phyloP scores from a whole-genome alignment of 2,888 invertebrate genomes.

The Herminia tarsipennalis region DNA sequence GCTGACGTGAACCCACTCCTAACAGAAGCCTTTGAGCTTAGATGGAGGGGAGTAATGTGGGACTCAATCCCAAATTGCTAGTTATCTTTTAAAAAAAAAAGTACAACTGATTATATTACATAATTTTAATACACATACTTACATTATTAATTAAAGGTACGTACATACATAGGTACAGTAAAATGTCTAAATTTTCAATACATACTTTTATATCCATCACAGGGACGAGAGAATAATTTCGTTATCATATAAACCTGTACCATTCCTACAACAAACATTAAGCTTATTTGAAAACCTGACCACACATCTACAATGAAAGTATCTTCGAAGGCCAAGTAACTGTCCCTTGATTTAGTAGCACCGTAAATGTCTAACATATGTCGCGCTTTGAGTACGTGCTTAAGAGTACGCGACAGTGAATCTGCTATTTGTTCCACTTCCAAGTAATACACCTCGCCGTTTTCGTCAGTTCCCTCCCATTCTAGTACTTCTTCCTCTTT shows the following conservation, averaged over 20 bases:
- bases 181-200: too few relatives aligned
- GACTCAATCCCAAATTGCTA: too few relatives aligned
- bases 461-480: slow-evolving; percentile 61
- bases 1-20: too few relatives aligned
- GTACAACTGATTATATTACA: too few relatives aligned
- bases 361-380: slow-evolving; percentile 88
- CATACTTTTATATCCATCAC: slow-evolving; percentile 19
- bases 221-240: slow-evolving; percentile 67
- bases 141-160: too few relatives aligned
- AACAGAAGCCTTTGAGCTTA: too few relatives aligned
- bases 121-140: too few relatives aligned
- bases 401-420: slow-evolving; percentile 87
- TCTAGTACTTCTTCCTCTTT: slow-evolving; percentile 67
- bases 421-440: slow-evolving; percentile 86
- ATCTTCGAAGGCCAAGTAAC: slow-evolving; percentile 92
- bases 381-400: slow-evolving; percentile 86
- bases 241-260: slow-evolving; percentile 93
- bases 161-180: too few relatives aligned
- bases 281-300: slow-evolving; percentile 89
- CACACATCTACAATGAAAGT: slow-evolving; percentile 92
- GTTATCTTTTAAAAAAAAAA: too few relatives aligned
- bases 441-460: slow-evolving; percentile 62
- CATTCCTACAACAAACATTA: slow-evolving; percentile 90
- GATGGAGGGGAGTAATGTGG: too few relatives aligned
- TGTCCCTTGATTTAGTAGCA: slow-evolving; percentile 92